phyloP scores from a whole-genome alignment of 1,140 invertebrate genomes.

The Magallana angulata region DNA sequence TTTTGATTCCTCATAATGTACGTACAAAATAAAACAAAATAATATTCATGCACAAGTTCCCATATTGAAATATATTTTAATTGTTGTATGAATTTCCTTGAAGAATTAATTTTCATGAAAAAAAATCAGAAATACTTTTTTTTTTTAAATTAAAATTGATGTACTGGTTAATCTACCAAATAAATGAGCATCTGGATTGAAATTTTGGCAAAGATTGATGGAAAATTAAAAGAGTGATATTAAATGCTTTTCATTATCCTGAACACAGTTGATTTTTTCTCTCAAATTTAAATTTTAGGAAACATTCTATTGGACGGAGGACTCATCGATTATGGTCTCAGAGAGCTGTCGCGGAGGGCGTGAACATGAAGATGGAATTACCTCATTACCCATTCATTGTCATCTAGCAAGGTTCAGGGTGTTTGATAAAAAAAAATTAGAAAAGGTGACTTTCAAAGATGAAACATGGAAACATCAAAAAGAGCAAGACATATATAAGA shows the following conservation, averaged over 20 bases:
- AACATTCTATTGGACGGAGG: background rate
- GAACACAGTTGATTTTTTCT: background rate
- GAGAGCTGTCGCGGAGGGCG: background rate
- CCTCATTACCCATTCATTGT: constrained; percentile 28
- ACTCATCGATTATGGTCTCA: background rate
- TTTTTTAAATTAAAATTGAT: background rate
- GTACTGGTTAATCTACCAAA: too few species aligned
- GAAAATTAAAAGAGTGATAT: background rate
- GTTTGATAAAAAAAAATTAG: background rate
- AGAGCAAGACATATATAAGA: background rate
- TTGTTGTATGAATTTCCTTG: background rate
- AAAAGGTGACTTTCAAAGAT: constrained; percentile 27
- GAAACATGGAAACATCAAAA: constrained; percentile 31
- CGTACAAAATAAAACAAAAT: background rate
- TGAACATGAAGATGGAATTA: background rate
- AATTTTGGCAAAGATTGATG: constrained; percentile 3
- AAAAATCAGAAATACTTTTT: background rate
- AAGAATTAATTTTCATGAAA: background rate
- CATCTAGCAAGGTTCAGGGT: background rate
- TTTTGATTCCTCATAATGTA: constrained; percentile 2
- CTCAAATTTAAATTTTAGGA: constrained; percentile 2
- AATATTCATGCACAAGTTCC: background rate
- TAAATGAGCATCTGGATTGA: background rate
- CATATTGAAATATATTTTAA: background rate
- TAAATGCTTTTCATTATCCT: background rate